These are phyloP conservation scores for Platorchestia sp. DNA, from an alignment of 1,140 invertebrate genomes.

Conservation along the genomic window DNA sequence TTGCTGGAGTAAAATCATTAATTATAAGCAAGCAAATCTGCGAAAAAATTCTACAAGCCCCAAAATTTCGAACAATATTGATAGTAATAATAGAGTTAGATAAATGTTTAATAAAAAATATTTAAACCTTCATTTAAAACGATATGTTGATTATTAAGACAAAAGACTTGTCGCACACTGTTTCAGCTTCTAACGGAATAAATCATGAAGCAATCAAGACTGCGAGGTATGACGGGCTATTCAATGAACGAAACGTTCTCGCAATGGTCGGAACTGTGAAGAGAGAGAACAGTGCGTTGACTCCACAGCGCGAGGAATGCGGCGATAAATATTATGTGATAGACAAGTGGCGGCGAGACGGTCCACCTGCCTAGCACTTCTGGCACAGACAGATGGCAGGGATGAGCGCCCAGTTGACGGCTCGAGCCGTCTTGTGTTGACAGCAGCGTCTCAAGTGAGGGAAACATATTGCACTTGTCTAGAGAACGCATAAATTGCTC, in stretches of 20 bases:
- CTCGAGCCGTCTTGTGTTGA: slow-evolving; percentile 16
- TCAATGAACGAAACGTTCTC: not conserved
- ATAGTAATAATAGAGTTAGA: not conserved
- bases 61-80: too few species aligned
- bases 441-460: slow-evolving; percentile 35
- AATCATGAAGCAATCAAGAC: too few species aligned
- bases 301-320: not conserved
- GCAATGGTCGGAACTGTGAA: not conserved
- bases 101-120: not conserved
- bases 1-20: not conserved
- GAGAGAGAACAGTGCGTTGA: not conserved
- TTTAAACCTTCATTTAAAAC: too few species aligned
- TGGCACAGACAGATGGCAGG: slow-evolving; percentile 17
- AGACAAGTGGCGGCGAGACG: not conserved
- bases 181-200: too few species aligned
- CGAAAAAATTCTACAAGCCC: not conserved
- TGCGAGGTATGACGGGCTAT: too few species aligned
- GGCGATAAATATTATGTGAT: not conserved
- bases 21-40: not conserved
- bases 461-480: not conserved
- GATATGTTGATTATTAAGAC: too few species aligned
- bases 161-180: too few species aligned
- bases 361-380: slow-evolving; percentile 6
- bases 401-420: not conserved
- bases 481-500: not conserved